phyloP scores from a whole-genome alignment of 2,797 vertebrate genomes.

The Micrastur ruficollis region DNA sequence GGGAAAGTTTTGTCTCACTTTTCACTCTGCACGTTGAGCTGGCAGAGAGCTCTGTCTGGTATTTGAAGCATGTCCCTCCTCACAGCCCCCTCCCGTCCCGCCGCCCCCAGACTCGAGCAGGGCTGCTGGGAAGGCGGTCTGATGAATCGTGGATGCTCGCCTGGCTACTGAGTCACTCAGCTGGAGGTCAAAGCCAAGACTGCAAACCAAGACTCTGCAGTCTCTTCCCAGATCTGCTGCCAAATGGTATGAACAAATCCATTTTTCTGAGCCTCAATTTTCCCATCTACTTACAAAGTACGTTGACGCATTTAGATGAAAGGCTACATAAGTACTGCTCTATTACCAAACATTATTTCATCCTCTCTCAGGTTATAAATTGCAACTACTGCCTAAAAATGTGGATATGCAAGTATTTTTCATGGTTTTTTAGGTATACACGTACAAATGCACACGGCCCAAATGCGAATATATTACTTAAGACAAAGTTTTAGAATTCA shows the following conservation, averaged over 20 bases:
- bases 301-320: background rate
- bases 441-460: background rate
- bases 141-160: accelerated
- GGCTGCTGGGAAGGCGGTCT: background rate
- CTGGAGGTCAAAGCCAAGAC: background rate
- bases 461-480: background rate
- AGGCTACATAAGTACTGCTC: background rate
- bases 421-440: background rate
- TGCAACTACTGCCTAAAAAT: background rate
- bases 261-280: background rate
- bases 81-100: accelerated
- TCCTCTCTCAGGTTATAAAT: background rate
- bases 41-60: background rate
- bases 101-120: background rate
- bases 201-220: background rate
- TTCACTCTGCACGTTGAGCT: background rate
- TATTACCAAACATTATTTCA: background rate
- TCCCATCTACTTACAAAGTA: background rate
- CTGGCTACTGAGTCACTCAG: background rate
- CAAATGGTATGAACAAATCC: background rate
- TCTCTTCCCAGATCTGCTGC: slow-evolving; percentile 14
- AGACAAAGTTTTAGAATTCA: no score
- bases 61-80: background rate
- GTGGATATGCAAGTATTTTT: background rate
- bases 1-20: background rate